Base-by-base conservation (phyloP, 2,113 vertebrate genomes). In the Speoplatyrhinus poulsoni region DNA sequence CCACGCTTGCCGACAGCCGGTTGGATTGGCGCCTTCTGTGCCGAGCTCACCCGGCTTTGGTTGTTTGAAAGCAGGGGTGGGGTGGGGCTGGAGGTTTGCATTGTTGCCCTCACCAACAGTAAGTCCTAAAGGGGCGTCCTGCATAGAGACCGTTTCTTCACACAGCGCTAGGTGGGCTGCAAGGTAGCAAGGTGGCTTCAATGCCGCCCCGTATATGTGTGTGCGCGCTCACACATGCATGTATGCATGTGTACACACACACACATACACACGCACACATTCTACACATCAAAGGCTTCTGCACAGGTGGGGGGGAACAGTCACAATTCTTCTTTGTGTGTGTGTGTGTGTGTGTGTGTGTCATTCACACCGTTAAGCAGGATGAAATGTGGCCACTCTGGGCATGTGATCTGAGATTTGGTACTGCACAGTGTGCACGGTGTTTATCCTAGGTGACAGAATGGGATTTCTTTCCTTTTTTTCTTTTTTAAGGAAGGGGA, bases 381-480 rank as follows among this genome's bases (percentile, higher is more conserved):
- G 10, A 53, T 70, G 60, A 64, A 47, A 3, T 1, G 47, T 69
- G 66, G 48, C 61, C 62, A 70, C 76, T 78, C 58, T 61, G 66
- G 70, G 56, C 60, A 78, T 65, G 63, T 54, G 79, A 82, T 80
- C 67, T 62, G 73, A 57, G 79, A 69, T 84, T 75, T 66, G 55
- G 76, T 63, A 57, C 60, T 9, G 10, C 33, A 9, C 19, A 77
- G 79, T 67, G 60, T n/a, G 46, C 57, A n/a, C 54, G 62, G 76
- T 72, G 73, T 88, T 90, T 79, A 85, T 89, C 82, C 80, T 76
- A 81, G 87, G 88, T 88, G 85, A 81, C 85, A 79, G 83, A 71
- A 80, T 67, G 49, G n/a, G 15, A 26, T 26, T 26, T 26, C 26
- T 26, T 26, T 26, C 26, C 26, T 26, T 26, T 26, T 16, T 47